Evolutionary conservation across 2,797 vertebrate genomes (phyloP), one percentile per base, ranked within the genome.

Genomic region (Alosa sapidissima): DNA sequence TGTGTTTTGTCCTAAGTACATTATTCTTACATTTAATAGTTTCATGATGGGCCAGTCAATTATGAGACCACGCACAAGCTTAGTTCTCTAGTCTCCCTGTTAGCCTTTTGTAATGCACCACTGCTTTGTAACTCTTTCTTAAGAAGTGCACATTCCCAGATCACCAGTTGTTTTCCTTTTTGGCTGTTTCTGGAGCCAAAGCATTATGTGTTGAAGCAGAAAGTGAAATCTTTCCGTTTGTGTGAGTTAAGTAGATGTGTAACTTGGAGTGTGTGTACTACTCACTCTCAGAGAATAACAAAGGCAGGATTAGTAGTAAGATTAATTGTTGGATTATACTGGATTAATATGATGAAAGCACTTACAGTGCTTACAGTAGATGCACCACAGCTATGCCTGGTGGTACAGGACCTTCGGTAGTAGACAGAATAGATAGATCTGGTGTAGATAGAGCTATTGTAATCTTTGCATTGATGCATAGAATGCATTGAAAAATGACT

Each of bases 311-410:
- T 78, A 78, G 72, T 2, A 8, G 72, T 78, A 19, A 78, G 72
- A 78, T 78, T 78, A 78, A 78, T 78, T 78, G 72, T 45, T 19
- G 72, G 72, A 78, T 78, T 78, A 78, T 14, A 36, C 13, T 45
- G 72, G 72, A 47, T 78, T 78, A 45, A 21, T 21, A 78, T 78
- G 72, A 78, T 78, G 72, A 78, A 78, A 78, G 72, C 72, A 78
- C 41, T 78, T 78, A 47, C 16, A 21, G 36, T 19, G 1, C 41
- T 78, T 78, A 78, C 28, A 78, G 72, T 78, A 45, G 36, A 8
- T 19, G 36, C 5, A 11, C 60, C n/a, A 45, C 14, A 78, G 41
- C 72, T 21, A 60, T 47, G 72, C 41, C 72, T 45, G 41, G 0
- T 21, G 24, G 3, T 45, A 45, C 36, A 47, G 36, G 10, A 5